Conservation (phyloP, 2,113 vertebrate genomes). For the Phocoena sinus region DNA sequence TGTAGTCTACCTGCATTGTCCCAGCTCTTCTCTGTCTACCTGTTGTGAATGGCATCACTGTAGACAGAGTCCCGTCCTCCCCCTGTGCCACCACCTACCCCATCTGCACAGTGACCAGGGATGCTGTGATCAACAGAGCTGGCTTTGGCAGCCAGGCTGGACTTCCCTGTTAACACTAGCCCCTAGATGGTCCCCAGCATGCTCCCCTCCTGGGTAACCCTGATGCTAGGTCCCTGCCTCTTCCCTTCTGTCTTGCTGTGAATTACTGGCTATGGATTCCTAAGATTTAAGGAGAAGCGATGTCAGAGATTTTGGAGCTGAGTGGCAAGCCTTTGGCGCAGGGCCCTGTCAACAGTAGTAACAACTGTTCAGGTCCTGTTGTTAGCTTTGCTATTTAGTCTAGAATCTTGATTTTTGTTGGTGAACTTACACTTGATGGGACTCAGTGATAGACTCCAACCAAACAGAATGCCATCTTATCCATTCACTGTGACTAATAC, state of each 20-base stretch:
- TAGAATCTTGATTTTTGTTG: neutral
- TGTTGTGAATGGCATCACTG: neutral
- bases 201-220: no score
- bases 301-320: neutral
- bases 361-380: neutral
- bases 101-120: neutral
- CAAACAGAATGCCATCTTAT: neutral
- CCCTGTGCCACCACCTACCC: neutral
- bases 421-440: neutral
- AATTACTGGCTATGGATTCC: neutral
- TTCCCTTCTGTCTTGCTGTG: neutral
- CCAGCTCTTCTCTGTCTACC: neutral
- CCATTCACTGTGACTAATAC: neutral
- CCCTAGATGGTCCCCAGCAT: fast-evolving
- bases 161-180: neutral
- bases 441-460: neutral
- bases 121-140: neutral
- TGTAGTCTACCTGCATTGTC: neutral
- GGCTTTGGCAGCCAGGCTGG: neutral
- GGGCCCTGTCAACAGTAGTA: neutral
- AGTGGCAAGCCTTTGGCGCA: neutral
- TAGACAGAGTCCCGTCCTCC: neutral
- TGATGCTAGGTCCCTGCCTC: no score
- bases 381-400: neutral
- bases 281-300: neutral